phyloP scores from a whole-genome alignment of 2,797 vertebrate species.

The Paratrypauchen microcephalus region DNA sequence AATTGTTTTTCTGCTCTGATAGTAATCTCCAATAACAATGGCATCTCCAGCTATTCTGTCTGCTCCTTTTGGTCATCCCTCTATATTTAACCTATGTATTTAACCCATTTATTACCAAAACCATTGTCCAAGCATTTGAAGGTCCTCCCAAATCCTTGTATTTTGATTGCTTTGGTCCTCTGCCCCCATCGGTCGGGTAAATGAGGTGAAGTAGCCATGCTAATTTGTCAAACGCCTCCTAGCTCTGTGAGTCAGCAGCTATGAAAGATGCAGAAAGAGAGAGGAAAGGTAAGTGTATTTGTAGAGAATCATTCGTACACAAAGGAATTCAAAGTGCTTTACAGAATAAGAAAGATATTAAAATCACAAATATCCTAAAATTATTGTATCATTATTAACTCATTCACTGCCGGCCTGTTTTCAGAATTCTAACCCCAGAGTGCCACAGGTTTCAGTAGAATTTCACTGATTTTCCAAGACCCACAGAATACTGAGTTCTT shows the following conservation, averaged over 20 bases:
- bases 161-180: conserved; percentile 35
- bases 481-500: too few relatives aligned
- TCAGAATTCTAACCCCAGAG: too few relatives aligned
- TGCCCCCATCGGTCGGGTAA: conserved; percentile 64
- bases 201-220: conserved; percentile 59
- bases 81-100: too few relatives aligned
- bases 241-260: conserved; percentile 60
- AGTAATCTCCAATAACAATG: background rate
- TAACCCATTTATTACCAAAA: background rate
- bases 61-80: background rate
- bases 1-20: background rate
- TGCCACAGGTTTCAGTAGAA: too few relatives aligned
- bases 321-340: too few relatives aligned
- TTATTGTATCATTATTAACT: too few relatives aligned
- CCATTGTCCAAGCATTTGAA: background rate
- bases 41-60: background rate
- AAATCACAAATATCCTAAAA: too few relatives aligned
- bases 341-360: too few relatives aligned
- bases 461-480: too few relatives aligned
- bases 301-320: too few relatives aligned
- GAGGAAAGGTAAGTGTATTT: too few relatives aligned
- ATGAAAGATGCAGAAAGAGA: conserved; percentile 20
- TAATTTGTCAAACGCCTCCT: conserved; percentile 55
- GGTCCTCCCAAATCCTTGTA: background rate
- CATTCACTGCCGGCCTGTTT: too few relatives aligned